Conservation (phyloP, 2,888 invertebrate genomes). For the Harpagoxenus sublaevis region DNA sequence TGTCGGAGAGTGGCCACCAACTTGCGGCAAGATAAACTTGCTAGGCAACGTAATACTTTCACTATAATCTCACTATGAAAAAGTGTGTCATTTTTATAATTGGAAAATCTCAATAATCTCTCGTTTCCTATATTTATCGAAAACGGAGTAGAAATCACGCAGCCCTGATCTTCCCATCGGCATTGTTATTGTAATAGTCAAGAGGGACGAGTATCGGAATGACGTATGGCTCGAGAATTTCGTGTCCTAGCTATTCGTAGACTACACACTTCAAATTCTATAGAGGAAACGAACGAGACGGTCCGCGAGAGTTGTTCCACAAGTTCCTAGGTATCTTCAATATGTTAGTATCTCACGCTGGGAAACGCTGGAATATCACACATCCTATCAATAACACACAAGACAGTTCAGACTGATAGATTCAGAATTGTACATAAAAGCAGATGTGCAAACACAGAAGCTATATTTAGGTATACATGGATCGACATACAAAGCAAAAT, state of each 20-base stretch:
- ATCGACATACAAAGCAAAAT: neutral
- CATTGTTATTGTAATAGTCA: constrained; percentile 71
- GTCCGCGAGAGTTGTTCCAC: neutral
- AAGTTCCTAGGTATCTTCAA: neutral
- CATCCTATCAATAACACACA: neutral
- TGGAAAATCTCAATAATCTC: neutral
- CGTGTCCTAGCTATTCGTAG: constrained; percentile 48
- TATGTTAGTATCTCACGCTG: constrained; percentile 5
- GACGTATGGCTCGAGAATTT: constrained; percentile 67
- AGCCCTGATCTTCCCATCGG: constrained; percentile 23
- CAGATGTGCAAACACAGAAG: neutral
- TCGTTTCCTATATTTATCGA: neutral
- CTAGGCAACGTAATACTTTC: constrained; percentile 8
- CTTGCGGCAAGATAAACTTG: constrained; percentile 41
- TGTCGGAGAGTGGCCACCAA: constrained; percentile 37
- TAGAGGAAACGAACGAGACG: neutral
- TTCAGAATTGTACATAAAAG: neutral
- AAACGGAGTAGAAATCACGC: neutral
- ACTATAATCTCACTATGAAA: constrained; percentile 1
- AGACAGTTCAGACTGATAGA: neutral
- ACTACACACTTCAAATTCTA: constrained; percentile 31
- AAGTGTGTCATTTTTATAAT: neutral
- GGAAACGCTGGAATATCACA: neutral
- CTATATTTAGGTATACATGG: neutral
- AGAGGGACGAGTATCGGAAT: constrained; percentile 60